Conservation (phyloP, 2,113 vertebrate genomes). For the Corythaixoides concolor region DNA sequence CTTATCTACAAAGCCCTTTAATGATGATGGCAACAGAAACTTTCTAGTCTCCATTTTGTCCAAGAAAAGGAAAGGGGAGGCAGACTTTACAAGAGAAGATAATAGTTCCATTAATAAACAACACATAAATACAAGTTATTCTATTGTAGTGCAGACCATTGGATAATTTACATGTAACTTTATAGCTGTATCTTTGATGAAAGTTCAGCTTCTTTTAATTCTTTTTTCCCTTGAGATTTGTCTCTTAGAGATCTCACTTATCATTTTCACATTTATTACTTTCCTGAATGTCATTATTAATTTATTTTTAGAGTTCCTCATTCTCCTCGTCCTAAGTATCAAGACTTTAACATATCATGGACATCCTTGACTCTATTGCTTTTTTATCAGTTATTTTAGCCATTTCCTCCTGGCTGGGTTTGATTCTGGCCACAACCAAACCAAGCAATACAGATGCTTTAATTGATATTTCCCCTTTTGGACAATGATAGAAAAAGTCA, state of each 20-base stretch:
- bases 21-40: not conserved
- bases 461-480: rapidly evolving
- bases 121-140: not conserved
- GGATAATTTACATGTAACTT: not conserved
- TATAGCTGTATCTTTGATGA: not conserved
- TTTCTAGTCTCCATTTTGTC: not conserved
- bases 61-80: not conserved
- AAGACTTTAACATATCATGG: not conserved
- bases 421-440: not conserved
- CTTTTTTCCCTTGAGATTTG: not conserved
- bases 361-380: not conserved
- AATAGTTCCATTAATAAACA: not conserved
- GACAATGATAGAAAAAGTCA: not conserved
- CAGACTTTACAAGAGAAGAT: not conserved
- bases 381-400: not conserved
- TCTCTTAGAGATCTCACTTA: not conserved
- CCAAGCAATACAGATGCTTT: rapidly evolving
- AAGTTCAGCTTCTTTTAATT: not conserved
- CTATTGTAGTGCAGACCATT: not conserved
- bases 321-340: not conserved
- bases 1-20: not conserved
- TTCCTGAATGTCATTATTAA: not conserved
- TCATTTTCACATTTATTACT: not conserved
- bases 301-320: not conserved
- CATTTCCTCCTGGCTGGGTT: not conserved